These are phyloP conservation scores for Deilephila porcellus DNA, from an alignment of 2,888 invertebrate species.

Conservation along the genomic window DNA sequence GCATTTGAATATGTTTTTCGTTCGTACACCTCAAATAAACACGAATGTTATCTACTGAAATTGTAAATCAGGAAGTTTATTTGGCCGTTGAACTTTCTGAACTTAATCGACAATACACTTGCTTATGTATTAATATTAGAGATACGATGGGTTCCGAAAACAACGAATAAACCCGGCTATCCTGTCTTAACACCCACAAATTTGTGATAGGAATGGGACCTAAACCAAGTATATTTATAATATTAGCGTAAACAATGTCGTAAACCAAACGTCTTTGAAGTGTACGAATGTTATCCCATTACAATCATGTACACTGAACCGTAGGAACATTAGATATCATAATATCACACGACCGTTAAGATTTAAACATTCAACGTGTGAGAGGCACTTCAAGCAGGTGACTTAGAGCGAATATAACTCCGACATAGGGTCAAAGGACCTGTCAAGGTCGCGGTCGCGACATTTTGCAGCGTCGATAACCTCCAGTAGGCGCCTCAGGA, in stretches of 20 bases:
- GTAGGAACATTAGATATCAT: neutral
- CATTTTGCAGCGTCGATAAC: slow-evolving; percentile 70
- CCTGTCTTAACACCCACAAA: too few relatives aligned
- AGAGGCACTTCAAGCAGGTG: slow-evolving; percentile 73
- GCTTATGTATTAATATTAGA: neutral
- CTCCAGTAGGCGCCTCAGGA: slow-evolving; percentile 62
- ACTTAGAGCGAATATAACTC: slow-evolving; percentile 62
- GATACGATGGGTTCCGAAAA: too few relatives aligned
- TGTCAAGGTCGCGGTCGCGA: slow-evolving; percentile 71
- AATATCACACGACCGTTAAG: slow-evolving; percentile 43
- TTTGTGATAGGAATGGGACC: too few relatives aligned
- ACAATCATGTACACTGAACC: neutral
- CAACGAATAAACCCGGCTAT: too few relatives aligned
- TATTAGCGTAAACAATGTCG: too few relatives aligned
- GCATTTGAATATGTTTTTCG: slow-evolving; percentile 13
- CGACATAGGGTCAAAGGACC: slow-evolving; percentile 77
- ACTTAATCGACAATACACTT: neutral
- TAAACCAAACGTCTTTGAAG: too few relatives aligned
- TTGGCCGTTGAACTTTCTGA: slow-evolving; percentile 4
- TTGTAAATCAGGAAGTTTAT: slow-evolving; percentile 17
- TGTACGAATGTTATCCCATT: neutral
- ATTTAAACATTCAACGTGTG: slow-evolving; percentile 48
- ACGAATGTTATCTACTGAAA: slow-evolving; percentile 3
- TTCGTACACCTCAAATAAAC: slow-evolving; percentile 4
- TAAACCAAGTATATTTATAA: too few relatives aligned